A percentile compares a stretch with the other conserved stretches of the same genome.
Conservation (phyloP, 1,140 invertebrate genomes). For the Aethina tumida region DNA sequence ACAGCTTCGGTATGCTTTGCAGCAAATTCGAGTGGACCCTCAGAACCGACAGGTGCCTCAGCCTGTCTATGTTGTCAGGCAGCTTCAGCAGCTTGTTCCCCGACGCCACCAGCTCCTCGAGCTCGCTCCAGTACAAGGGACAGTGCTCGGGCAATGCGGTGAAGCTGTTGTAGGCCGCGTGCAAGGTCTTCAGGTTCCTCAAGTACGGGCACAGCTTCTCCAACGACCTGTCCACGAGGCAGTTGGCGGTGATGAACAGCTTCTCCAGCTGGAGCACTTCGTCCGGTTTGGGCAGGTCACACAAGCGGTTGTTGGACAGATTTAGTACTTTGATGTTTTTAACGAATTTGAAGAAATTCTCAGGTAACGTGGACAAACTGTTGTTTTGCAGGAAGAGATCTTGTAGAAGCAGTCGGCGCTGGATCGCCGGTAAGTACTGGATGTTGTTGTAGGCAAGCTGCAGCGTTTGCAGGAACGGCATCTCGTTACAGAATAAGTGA, state of each 20-base stretch:
- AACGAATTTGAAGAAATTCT: conserved; percentile 64
- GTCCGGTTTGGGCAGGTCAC: conserved; percentile 52
- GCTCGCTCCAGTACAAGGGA: conserved; percentile 60
- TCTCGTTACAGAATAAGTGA: conserved; percentile 60
- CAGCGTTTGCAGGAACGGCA: conserved; percentile 55
- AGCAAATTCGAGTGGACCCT: conserved; percentile 75
- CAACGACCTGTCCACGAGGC: conserved; percentile 59
- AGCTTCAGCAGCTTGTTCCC: conserved; percentile 69
- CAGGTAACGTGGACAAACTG: conserved; percentile 57
- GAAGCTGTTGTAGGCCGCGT: conserved; percentile 69
- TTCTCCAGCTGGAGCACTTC: conserved; percentile 53
- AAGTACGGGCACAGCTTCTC: conserved; percentile 44
- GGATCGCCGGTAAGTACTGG: conserved; percentile 56
- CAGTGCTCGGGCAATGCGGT: conserved; percentile 64
- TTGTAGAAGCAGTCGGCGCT: conserved; percentile 54
- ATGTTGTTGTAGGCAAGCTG: conserved; percentile 68
- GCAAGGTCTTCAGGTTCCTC: conserved; percentile 57
- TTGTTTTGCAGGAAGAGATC: conserved; percentile 70
- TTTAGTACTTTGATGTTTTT: conserved; percentile 62
- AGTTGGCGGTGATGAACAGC: conserved; percentile 67
- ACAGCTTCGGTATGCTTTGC: conserved; percentile 62
- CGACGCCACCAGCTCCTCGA: conserved; percentile 73
- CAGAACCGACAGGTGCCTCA: conserved; percentile 62
- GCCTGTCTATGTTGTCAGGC: conserved; percentile 61
- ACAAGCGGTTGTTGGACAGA: conserved; percentile 65